Conservation (phyloP, 2,888 invertebrate species). For the Elysia crispata region DNA sequence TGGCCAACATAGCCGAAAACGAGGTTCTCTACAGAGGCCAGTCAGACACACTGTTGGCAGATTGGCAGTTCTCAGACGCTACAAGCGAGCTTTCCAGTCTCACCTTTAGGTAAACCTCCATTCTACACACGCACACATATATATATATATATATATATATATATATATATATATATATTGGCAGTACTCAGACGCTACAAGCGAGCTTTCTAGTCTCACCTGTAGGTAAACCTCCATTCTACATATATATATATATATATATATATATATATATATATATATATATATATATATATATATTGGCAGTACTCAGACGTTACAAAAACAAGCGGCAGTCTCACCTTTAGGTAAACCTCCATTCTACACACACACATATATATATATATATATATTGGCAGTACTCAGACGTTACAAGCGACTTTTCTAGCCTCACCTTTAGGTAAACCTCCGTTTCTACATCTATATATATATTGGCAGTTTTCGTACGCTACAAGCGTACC, state of each 20-base stretch:
- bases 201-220: constrained; percentile 39
- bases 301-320: constrained; percentile 48
- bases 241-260: too few relatives aligned
- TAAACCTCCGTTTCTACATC: too few relatives aligned
- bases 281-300: too few relatives aligned
- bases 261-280: too few relatives aligned
- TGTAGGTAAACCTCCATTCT: too few relatives aligned
- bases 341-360: too few relatives aligned
- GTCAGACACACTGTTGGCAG: constrained; percentile 48
- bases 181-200: constrained; percentile 45
- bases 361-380: too few relatives aligned
- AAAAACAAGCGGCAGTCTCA: constrained; percentile 43
- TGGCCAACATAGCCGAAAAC: background rate
- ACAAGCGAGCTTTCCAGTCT: constrained; percentile 45
- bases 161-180: too few relatives aligned
- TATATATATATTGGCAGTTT: constrained; percentile 51
- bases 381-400: too few relatives aligned
- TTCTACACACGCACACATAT: too few relatives aligned
- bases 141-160: too few relatives aligned
- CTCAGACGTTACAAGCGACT: constrained; percentile 42
- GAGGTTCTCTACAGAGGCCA: constrained; percentile 46
- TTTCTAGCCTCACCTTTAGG: constrained; percentile 42
- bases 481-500: constrained; percentile 44
- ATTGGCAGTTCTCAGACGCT: constrained; percentile 48
- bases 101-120: too few relatives aligned